phyloP scores from a whole-genome alignment of 2,113 vertebrate genomes.

The Pogona vitticeps region DNA sequence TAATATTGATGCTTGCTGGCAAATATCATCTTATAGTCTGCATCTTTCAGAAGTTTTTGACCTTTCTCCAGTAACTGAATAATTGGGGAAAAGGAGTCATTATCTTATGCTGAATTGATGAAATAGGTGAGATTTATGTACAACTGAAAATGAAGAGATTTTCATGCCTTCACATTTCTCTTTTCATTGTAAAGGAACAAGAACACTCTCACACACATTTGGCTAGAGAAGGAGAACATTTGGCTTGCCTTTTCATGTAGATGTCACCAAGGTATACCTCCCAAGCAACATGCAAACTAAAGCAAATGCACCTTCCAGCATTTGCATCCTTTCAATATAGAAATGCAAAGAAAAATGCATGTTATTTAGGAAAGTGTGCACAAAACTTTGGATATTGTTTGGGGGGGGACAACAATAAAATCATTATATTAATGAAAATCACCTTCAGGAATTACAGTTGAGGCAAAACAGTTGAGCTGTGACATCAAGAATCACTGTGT shows the following conservation, averaged over 20 bases:
- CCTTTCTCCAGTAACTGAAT: not conserved
- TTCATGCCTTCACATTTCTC: not conserved
- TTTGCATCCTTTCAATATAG: not conserved
- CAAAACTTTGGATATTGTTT: not conserved
- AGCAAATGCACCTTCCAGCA: not conserved
- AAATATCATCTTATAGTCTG: not conserved
- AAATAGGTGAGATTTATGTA: not conserved
- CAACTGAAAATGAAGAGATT: not conserved
- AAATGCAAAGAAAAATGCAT: not conserved
- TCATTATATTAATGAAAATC: not conserved
- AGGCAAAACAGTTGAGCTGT: not conserved
- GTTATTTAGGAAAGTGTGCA: not conserved
- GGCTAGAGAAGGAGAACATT: not conserved
- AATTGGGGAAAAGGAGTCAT: not conserved
- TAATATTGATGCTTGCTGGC: not conserved
- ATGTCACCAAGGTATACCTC: not conserved
- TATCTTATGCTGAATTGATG: not conserved
- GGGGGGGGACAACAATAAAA: no score
- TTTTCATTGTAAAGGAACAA: fast-evolving
- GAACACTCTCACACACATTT: not conserved
- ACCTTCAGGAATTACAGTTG: not conserved
- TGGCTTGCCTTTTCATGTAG: not conserved
- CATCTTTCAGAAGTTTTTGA: not conserved
- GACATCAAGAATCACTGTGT: no score
- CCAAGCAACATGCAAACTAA: not conserved